Percentiles rank a stretch among this genome's conserved stretches.
Evolutionary conservation across 2,113 vertebrate species (phyloP).

Genomic region (Megaceryle torquata): DNA sequence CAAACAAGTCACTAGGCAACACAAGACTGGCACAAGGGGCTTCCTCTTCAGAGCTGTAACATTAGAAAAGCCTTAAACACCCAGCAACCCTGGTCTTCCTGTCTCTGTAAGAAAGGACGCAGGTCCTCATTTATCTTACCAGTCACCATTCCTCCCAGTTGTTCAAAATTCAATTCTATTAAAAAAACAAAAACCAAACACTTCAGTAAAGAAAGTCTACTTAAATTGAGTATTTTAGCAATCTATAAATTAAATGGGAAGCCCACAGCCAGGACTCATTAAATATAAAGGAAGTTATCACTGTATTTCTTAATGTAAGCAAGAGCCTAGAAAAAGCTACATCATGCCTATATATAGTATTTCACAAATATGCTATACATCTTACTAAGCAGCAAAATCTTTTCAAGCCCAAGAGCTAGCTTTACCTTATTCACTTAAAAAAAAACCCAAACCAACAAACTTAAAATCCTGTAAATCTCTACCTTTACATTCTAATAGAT

Average conservation of each 20-base stretch:
- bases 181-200: neutral
- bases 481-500: neutral
- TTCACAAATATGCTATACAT: neutral
- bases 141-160: neutral
- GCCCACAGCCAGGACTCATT: neutral
- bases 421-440: neutral
- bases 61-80: neutral
- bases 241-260: neutral
- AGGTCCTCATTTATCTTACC: neutral
- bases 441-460: neutral
- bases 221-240: neutral
- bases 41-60: neutral
- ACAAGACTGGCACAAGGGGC: neutral
- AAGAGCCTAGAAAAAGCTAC: neutral
- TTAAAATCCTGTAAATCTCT: neutral
- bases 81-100: neutral
- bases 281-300: neutral
- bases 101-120: neutral
- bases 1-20: neutral
- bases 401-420: neutral
- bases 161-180: neutral
- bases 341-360: neutral
- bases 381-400: neutral
- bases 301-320: neutral
- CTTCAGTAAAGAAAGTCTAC: neutral